Percentiles rank a stretch among this genome's conserved stretches.
Conservation (phyloP, 2,888 invertebrate species). For the Agrochola lota region DNA sequence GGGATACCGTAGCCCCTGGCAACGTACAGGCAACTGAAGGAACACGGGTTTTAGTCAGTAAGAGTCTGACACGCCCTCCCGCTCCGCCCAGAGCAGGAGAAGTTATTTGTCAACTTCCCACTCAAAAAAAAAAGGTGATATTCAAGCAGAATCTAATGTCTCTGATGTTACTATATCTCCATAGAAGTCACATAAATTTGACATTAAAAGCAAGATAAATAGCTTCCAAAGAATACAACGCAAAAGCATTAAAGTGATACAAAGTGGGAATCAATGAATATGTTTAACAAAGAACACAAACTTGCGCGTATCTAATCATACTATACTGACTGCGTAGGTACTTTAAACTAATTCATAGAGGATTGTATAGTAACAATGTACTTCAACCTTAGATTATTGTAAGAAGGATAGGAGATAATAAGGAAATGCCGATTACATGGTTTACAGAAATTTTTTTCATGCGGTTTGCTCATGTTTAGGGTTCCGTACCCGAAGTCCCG, state of each 20-base stretch:
- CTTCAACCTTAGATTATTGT: constrained; percentile 44
- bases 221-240: constrained; percentile 19
- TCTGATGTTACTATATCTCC: background rate
- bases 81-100: too few relatives aligned
- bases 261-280: constrained; percentile 38
- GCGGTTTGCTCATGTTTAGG: background rate
- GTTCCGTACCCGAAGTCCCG: too few relatives aligned
- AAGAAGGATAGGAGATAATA: constrained; percentile 54
- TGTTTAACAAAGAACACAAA: constrained; percentile 52
- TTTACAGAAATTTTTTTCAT: background rate
- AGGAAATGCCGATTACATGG: background rate
- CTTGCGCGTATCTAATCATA: constrained; percentile 76
- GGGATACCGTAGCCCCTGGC: too few relatives aligned
- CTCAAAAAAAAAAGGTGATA: too few relatives aligned
- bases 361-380: constrained; percentile 38
- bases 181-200: background rate
- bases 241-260: constrained; percentile 37
- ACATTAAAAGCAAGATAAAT: constrained; percentile 32
- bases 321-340: constrained; percentile 58
- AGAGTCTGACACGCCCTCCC: too few relatives aligned
- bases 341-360: constrained; percentile 65
- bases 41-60: too few relatives aligned
- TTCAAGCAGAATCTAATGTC: background rate
- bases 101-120: too few relatives aligned
- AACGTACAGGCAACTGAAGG: too few relatives aligned